phyloP scores from a whole-genome alignment of 2,797 vertebrate genomes.

The Ceyx erithaca region DNA sequence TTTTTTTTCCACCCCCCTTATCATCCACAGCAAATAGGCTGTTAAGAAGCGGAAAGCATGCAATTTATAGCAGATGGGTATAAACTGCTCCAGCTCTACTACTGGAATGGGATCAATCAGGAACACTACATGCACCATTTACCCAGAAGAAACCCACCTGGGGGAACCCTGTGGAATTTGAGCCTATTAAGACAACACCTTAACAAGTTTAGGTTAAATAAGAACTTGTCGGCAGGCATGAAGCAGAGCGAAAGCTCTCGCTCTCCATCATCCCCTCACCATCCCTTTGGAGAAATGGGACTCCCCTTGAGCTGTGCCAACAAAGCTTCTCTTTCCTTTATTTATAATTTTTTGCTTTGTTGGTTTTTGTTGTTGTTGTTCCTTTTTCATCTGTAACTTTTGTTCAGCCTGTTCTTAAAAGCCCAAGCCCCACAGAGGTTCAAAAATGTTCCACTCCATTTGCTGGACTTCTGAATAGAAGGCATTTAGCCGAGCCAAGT shows the following conservation, averaged over 20 bases:
- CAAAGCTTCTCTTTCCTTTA: background rate
- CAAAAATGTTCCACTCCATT: constrained; percentile 59
- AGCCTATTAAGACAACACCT: constrained; percentile 77
- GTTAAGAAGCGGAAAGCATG: constrained; percentile 72
- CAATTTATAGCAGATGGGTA: constrained; percentile 72
- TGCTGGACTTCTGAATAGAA: constrained; percentile 58
- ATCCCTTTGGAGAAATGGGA: constrained; percentile 9
- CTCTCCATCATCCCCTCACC: background rate
- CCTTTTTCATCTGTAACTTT: constrained; percentile 25
- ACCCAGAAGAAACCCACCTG: constrained; percentile 73
- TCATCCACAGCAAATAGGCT: constrained; percentile 67
- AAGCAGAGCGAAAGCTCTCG: background rate
- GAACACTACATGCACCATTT: constrained; percentile 73
- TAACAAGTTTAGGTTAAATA: constrained; percentile 73
- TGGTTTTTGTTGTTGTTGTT: background rate
- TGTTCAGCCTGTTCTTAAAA: constrained; percentile 27
- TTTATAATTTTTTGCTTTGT: background rate
- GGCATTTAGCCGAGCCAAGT: constrained; percentile 11
- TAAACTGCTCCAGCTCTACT: constrained; percentile 58
- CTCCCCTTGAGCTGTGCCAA: background rate
- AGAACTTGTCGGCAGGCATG: constrained; percentile 67
- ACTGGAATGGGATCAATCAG: constrained; percentile 70
- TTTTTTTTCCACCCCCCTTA: background rate
- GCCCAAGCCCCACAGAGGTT: background rate
- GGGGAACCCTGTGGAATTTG: constrained; percentile 54